A percentile compares a stretch with the other conserved stretches of the same genome.
Evolutionary conservation across 2,113 vertebrate species (phyloP).

Genomic region (Elephantulus edwardii): DNA sequence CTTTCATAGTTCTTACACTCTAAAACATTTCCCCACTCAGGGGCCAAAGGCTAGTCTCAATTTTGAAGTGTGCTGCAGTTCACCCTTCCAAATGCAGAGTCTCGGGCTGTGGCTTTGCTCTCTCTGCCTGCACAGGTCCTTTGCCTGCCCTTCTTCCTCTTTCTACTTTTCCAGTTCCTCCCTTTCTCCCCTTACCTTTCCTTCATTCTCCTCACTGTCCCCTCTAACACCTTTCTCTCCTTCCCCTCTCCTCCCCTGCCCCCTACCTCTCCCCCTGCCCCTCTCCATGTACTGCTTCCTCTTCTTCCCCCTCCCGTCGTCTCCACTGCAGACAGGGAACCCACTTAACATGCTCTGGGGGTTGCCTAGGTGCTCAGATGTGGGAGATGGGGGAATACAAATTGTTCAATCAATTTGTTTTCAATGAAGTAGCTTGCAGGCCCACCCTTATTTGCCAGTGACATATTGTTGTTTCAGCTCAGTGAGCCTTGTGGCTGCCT

Average conservation of each 20-base stretch:
- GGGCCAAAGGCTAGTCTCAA: accelerated
- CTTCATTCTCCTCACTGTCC: neutral
- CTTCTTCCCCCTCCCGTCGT: neutral
- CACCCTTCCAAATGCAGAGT: neutral
- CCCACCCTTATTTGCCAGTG: conserved; percentile 34
- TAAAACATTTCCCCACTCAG: neutral
- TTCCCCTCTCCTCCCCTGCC: neutral
- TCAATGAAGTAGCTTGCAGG: neutral
- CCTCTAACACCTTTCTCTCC: neutral
- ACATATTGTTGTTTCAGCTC: neutral
- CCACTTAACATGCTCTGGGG: neutral
- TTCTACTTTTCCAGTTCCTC: too few species aligned
- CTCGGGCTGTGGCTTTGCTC: neutral
- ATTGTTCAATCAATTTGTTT: neutral
- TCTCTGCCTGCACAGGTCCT: neutral
- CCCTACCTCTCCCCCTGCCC: accelerated
- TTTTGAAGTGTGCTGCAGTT: neutral
- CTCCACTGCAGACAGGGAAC: neutral
- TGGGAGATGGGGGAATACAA: conserved; percentile 18
- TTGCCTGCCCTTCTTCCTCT: neutral
- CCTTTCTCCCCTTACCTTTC: neutral
- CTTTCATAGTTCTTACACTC: neutral
- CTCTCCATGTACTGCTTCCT: neutral
- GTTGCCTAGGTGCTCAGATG: neutral
- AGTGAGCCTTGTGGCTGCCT: neutral